phyloP scores from a whole-genome alignment of 2,888 invertebrate genomes.

The Toxonevra muliebris region DNA sequence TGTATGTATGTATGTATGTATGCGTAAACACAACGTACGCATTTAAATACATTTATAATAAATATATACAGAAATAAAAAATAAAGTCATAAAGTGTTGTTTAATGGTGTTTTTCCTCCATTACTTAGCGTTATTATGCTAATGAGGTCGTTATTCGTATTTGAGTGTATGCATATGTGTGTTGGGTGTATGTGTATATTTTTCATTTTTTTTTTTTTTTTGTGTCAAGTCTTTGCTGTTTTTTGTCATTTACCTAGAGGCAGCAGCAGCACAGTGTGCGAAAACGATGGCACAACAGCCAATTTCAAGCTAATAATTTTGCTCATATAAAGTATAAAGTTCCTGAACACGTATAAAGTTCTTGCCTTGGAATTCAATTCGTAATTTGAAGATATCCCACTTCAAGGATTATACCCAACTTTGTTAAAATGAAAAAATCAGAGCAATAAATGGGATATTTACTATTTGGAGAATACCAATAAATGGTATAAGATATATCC shows the following conservation, averaged over 20 bases:
- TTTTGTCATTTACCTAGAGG: slow-evolving; percentile 17
- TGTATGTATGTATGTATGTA: slow-evolving; percentile 5
- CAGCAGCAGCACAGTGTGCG: neutral
- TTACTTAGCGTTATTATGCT: slow-evolving; percentile 62
- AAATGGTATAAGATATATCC: too few relatives aligned
- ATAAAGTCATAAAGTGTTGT: slow-evolving; percentile 64
- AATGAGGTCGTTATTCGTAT: slow-evolving; percentile 54
- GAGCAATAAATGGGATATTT: too few relatives aligned
- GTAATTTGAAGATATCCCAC: too few relatives aligned
- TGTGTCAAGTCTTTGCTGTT: neutral
- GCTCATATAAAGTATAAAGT: too few relatives aligned
- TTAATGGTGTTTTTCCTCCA: slow-evolving; percentile 62
- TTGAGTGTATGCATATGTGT: neutral
- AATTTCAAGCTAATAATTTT: neutral
- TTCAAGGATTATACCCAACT: too few relatives aligned
- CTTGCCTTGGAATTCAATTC: too few relatives aligned
- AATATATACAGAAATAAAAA: slow-evolving; percentile 35
- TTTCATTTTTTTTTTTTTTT: neutral
- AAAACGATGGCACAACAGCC: too few relatives aligned
- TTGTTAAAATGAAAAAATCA: too few relatives aligned
- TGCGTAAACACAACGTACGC: neutral
- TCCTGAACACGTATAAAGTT: too few relatives aligned
- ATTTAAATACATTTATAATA: too few relatives aligned
- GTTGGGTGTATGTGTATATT: neutral
- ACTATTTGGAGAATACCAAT: too few relatives aligned